Conservation (phyloP, 2,888 invertebrate genomes). For the Plagiodera versicolora region DNA sequence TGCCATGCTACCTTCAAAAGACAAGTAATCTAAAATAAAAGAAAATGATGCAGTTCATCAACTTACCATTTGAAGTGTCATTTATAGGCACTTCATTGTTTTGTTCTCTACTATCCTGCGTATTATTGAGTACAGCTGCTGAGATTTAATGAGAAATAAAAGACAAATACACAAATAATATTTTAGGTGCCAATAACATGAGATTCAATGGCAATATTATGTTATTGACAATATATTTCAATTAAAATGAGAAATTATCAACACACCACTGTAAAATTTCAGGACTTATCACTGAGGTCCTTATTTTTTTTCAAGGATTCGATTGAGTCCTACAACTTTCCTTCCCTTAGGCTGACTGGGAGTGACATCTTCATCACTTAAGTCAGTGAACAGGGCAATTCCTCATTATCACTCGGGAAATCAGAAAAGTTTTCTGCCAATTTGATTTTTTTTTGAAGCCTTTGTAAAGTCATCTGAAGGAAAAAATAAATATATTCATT, state of each 20-base stretch:
- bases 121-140: no score
- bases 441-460: conserved; percentile 8
- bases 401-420: conserved; percentile 11
- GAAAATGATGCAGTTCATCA: no score
- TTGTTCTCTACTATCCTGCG: no score
- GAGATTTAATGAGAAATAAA: no score
- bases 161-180: no score
- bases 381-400: conserved; percentile 10
- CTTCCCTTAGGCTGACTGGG: conserved; percentile 6
- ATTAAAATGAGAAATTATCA: neutral
- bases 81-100: no score
- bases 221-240: conserved; percentile 2
- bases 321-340: no score
- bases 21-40: no score
- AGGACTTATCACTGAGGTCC: no score
- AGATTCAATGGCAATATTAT: neutral
- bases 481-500: conserved; percentile 4
- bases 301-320: neutral
- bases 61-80: no score
- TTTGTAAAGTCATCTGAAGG: conserved; percentile 9
- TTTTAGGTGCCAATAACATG: neutral
- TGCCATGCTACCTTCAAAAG: no score
- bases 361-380: conserved; percentile 12
- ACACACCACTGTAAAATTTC: neutral
- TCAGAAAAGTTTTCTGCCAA: conserved; percentile 12